These are phyloP conservation scores for Watsonalla cultraria DNA, from an alignment of 2,888 invertebrate genomes.

Conservation along the genomic window DNA sequence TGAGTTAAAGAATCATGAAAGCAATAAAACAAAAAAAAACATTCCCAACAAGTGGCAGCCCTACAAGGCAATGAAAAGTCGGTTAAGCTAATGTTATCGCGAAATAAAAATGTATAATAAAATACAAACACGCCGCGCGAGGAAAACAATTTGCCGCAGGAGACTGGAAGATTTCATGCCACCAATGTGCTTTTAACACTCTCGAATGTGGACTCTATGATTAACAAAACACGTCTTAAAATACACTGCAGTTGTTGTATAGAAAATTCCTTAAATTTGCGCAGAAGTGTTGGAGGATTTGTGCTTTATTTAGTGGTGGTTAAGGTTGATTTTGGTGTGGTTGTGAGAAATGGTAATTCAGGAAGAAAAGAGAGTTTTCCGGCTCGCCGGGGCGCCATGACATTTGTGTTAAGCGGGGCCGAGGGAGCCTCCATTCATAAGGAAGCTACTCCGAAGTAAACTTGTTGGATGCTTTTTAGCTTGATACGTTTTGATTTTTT, in stretches of 20 bases:
- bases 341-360: slow-evolving; percentile 51
- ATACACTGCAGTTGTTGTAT: slow-evolving; percentile 29
- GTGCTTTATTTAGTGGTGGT: slow-evolving; percentile 26
- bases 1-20: not conserved
- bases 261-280: slow-evolving; percentile 75
- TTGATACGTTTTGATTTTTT: slow-evolving; percentile 32
- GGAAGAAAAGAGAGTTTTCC: slow-evolving; percentile 79
- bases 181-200: slow-evolving; percentile 30
- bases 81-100: slow-evolving; percentile 79
- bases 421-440: slow-evolving; percentile 72
- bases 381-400: slow-evolving; percentile 72
- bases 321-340: slow-evolving; percentile 41
- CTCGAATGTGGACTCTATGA: slow-evolving; percentile 34
- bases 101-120: slow-evolving; percentile 79
- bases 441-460: slow-evolving; percentile 60
- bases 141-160: slow-evolving; percentile 77
- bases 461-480: slow-evolving; percentile 47
- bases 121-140: slow-evolving; percentile 77
- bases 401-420: slow-evolving; percentile 75
- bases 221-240: slow-evolving; percentile 35
- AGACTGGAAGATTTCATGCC: slow-evolving; percentile 75
- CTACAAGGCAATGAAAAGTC: slow-evolving; percentile 77
- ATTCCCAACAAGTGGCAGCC: slow-evolving; percentile 50
- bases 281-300: slow-evolving; percentile 20
- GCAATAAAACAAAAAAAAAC: slow-evolving; percentile 22